Percentiles rank a stretch among this genome's conserved stretches.
These are phyloP conservation scores for Chelidonichthys spinosus DNA, from an alignment of 2,797 vertebrate genomes.

Conservation along the genomic window DNA sequence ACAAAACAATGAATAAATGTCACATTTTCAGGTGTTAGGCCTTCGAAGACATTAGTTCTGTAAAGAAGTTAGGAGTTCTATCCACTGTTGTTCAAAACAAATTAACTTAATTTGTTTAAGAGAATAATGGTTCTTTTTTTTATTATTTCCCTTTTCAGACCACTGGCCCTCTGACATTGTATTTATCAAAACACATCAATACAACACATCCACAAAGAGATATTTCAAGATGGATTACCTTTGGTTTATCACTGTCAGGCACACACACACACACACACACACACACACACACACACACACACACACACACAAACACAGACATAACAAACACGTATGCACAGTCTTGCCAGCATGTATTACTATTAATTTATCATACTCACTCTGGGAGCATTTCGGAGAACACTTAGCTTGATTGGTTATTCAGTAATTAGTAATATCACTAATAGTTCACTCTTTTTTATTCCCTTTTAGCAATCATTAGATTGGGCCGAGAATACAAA, in stretches of 20 bases:
- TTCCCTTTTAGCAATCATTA: conserved; percentile 76
- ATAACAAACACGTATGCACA: conserved; percentile 10
- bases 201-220: conserved; percentile 26
- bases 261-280: conserved; percentile 6
- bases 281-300: conserved; percentile 3
- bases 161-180: conserved; percentile 8
- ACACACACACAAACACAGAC: conserved; percentile 1
- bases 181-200: conserved; percentile 36
- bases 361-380: conserved; percentile 63
- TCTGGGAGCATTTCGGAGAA: conserved; percentile 57
- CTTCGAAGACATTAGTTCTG: not conserved
- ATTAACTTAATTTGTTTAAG: not conserved
- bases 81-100: not conserved
- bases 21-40: not conserved
- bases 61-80: not conserved
- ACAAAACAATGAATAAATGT: not conserved
- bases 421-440: conserved; percentile 77
- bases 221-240: conserved; percentile 20
- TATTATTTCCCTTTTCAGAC: not conserved
- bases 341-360: conserved; percentile 39
- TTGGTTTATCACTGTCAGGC: conserved; percentile 23
- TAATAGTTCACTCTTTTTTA: conserved; percentile 74
- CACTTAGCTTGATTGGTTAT: conserved; percentile 79
- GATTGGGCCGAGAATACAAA: conserved; percentile 65
- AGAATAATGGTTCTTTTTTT: not conserved